These are phyloP conservation scores for Pseudachorutes palmiensis DNA, from an alignment of 1,140 invertebrate genomes.

Conservation along the genomic window DNA sequence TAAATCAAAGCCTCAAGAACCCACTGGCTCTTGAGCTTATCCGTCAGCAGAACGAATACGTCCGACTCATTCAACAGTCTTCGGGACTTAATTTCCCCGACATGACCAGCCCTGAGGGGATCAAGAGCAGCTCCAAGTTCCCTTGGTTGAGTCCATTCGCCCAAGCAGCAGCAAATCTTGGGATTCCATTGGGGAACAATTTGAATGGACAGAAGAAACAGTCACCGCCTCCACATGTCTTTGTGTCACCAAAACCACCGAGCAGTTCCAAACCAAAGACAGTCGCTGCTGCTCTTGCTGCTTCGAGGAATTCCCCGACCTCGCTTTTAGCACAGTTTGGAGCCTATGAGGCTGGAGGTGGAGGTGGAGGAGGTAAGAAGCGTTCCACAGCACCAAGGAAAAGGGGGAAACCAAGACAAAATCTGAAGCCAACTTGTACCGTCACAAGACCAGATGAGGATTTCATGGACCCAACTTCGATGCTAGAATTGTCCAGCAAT, in stretches of 20 bases:
- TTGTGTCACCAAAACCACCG: constrained; percentile 29
- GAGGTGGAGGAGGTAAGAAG: background rate
- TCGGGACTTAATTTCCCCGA: constrained; percentile 21
- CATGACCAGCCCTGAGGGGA: background rate
- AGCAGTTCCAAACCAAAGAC: constrained; percentile 32
- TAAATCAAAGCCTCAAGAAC: background rate
- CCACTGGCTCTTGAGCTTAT: constrained; percentile 29
- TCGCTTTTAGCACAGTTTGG: background rate
- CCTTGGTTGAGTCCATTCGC: constrained; percentile 30
- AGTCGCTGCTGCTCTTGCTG: constrained; percentile 34
- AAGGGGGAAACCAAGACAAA: background rate
- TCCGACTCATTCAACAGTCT: constrained; percentile 34
- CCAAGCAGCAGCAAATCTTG: constrained; percentile 21
- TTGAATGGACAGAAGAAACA: constrained; percentile 20
- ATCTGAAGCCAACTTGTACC: constrained; percentile 20
- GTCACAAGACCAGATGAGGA: constrained; percentile 32
- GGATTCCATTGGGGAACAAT: background rate
- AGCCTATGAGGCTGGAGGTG: background rate
- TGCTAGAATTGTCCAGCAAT: constrained; percentile 32
- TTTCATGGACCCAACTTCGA: constrained; percentile 31
- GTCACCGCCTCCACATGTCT: constrained; percentile 18
- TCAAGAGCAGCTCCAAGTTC: constrained; percentile 17
- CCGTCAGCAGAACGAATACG: constrained; percentile 34
- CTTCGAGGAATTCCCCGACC: constrained; percentile 10
- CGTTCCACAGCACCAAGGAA: background rate